A percentile compares a stretch with the other conserved stretches of the same genome.
These are phyloP conservation scores for Operophtera brumata DNA, from an alignment of 2,888 invertebrate species.

Conservation along the genomic window DNA sequence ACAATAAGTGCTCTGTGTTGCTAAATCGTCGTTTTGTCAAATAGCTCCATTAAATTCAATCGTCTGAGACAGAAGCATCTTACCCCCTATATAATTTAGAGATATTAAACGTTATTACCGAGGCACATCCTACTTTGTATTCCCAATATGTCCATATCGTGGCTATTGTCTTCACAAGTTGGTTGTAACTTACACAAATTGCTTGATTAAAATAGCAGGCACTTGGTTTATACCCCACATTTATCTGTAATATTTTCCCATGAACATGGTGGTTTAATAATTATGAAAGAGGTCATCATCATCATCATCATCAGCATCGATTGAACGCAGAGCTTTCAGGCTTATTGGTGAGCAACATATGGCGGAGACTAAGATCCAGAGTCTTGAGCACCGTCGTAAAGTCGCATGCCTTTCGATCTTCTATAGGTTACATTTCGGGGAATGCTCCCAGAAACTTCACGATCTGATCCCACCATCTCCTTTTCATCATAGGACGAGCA, in stretches of 20 bases:
- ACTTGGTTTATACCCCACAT: constrained; percentile 7
- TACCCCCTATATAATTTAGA: constrained; percentile 66
- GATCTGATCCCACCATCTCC: too few relatives aligned
- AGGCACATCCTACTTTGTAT: constrained; percentile 49
- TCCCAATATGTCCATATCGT: constrained; percentile 46
- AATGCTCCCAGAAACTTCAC: too few relatives aligned
- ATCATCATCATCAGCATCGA: too few relatives aligned
- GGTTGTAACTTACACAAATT: constrained; percentile 33
- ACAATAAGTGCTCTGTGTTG: constrained; percentile 36
- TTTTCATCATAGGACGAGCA: too few relatives aligned
- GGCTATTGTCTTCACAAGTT: constrained; percentile 30
- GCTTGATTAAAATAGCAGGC: constrained; percentile 13
- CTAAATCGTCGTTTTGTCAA: constrained; percentile 60
- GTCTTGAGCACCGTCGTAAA: too few relatives aligned
- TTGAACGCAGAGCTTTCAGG: too few relatives aligned
- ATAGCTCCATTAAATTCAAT: constrained; percentile 75
- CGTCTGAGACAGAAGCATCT: constrained; percentile 67
- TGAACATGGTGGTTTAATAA: constrained; percentile 1
- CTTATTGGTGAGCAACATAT: too few relatives aligned
- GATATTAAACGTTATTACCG: constrained; percentile 55
- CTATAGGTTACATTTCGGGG: too few relatives aligned
- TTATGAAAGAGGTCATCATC: too few relatives aligned
- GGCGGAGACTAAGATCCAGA: too few relatives aligned
- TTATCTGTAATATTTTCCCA: constrained; percentile 13
- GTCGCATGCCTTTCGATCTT: too few relatives aligned